Conservation (phyloP, 2,797 vertebrate species). For the Sebastiscus tertius region DNA sequence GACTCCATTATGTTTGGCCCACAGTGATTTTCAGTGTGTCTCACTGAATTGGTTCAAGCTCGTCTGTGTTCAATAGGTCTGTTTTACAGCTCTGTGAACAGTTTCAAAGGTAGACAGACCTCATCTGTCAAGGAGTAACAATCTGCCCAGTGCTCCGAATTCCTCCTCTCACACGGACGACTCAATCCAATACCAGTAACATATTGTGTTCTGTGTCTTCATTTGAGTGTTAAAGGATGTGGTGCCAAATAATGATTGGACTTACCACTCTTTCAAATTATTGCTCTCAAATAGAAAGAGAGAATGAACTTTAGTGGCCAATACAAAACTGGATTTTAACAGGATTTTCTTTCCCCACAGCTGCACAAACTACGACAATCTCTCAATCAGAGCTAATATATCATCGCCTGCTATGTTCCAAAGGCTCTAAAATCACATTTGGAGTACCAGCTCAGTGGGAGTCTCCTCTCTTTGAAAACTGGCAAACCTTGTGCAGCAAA, state of each 20-base stretch:
- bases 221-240: conserved; percentile 52
- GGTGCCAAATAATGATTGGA: conserved; percentile 32
- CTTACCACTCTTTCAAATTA: conserved; percentile 36
- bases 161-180: conserved; percentile 59
- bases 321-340: conserved; percentile 11
- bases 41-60: conserved; percentile 78
- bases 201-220: conserved; percentile 45
- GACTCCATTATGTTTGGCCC: conserved; percentile 76
- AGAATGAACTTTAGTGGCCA: conserved; percentile 30
- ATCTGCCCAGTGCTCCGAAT: conserved; percentile 62
- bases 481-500: conserved; percentile 22
- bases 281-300: conserved; percentile 28
- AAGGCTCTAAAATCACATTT: conserved; percentile 56
- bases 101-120: conserved; percentile 76
- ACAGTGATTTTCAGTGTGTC: conserved; percentile 77
- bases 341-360: conserved; percentile 12
- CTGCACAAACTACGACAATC: conserved; percentile 43
- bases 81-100: conserved; percentile 79
- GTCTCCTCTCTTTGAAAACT: conserved; percentile 19
- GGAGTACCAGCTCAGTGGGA: conserved; percentile 31
- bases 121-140: conserved; percentile 79
- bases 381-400: conserved; percentile 53
- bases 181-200: conserved; percentile 58
- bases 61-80: conserved; percentile 76
- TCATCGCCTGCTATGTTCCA: conserved; percentile 36